These are phyloP conservation scores for Anarrhichthys ocellatus DNA, from an alignment of 2,113 vertebrate species.

Conservation along the genomic window DNA sequence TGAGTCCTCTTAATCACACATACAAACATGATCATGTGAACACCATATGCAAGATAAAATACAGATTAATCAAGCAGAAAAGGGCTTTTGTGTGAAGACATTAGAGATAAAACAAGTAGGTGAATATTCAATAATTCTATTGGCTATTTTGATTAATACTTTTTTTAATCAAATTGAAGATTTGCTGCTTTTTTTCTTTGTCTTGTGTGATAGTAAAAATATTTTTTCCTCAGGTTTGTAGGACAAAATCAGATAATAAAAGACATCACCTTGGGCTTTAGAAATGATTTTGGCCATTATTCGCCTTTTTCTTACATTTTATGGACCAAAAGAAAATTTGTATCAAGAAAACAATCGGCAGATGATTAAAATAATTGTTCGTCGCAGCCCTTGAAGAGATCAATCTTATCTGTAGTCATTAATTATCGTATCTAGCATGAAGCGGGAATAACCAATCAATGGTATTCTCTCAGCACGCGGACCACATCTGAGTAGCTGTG, in stretches of 20 bases:
- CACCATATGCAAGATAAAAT: neutral
- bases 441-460: conserved; percentile 1
- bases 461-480: neutral
- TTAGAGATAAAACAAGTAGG: neutral
- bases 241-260: neutral
- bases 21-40: neutral
- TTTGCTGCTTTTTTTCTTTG: neutral
- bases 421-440: neutral
- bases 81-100: neutral
- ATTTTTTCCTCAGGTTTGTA: neutral
- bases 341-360: neutral
- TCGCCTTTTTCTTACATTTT: neutral
- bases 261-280: neutral
- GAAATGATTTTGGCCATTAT: neutral
- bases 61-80: neutral
- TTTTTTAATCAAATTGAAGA: neutral
- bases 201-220: neutral
- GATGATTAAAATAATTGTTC: neutral
- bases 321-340: neutral
- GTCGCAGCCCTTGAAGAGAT: neutral
- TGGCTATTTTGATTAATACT: neutral
- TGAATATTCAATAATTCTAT: neutral
- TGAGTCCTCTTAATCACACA: neutral
- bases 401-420: neutral
- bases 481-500: neutral